phyloP scores from a whole-genome alignment of 2,113 vertebrate genomes.

The Tautogolabrus adspersus region DNA sequence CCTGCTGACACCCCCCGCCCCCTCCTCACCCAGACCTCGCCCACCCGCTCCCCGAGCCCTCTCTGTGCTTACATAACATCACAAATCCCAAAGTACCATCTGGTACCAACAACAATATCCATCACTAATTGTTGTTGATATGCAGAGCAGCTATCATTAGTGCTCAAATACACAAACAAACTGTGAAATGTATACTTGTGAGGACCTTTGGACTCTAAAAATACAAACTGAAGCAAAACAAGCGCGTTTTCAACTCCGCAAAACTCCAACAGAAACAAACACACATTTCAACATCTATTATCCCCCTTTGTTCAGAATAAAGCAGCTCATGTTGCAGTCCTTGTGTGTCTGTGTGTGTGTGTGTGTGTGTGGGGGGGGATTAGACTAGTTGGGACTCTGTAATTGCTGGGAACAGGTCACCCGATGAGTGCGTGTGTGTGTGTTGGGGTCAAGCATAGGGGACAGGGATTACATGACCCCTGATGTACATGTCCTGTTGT shows the following conservation, averaged over 20 bases:
- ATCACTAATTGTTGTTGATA: slow-evolving; percentile 66
- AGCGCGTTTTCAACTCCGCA: neutral
- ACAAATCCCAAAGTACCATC: slow-evolving; percentile 65
- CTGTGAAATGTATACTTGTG: neutral
- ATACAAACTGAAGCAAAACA: neutral
- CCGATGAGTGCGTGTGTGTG: slow-evolving; percentile 9
- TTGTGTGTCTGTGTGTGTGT: neutral
- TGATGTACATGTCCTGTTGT: slow-evolving; percentile 24
- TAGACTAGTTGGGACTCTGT: slow-evolving; percentile 37
- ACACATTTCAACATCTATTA: slow-evolving; percentile 52
- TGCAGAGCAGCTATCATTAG: slow-evolving; percentile 35
- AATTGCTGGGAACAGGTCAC: slow-evolving; percentile 54
- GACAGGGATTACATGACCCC: slow-evolving; percentile 59
- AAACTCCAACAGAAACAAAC: neutral
- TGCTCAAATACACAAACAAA: neutral
- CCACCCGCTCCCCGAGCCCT: neutral
- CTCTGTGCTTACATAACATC: slow-evolving; percentile 52
- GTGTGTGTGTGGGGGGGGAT: slow-evolving; percentile 4
- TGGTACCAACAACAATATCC: slow-evolving; percentile 53
- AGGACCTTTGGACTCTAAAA: neutral
- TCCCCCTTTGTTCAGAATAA: slow-evolving; percentile 59
- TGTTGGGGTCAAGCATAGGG: slow-evolving; percentile 39
- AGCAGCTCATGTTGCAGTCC: slow-evolving; percentile 53
- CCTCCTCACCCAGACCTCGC: neutral
- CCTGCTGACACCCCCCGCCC: neutral